Evolutionary conservation across 2,888 invertebrate genomes (phyloP), one percentile per base, ranked within the genome.

Genomic region (Exocentrus adspersus): DNA sequence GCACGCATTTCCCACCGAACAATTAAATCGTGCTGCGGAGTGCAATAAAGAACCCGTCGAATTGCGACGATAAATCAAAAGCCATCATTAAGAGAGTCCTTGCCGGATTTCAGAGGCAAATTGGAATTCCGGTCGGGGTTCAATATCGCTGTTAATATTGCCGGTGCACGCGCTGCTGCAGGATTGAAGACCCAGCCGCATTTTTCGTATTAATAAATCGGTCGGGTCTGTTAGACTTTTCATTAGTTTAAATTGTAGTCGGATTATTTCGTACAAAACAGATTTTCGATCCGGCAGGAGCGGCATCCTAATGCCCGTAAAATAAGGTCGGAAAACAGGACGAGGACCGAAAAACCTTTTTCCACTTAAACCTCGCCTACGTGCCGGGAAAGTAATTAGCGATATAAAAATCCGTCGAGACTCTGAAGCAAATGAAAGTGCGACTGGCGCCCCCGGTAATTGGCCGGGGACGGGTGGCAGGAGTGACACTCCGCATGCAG

Each of bases 381-480:
- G 82, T 82, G 82, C 80, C 77, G 60, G 74, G 80, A 82, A 83
- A 82, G 81, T 82, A 84, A 83, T 83, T 83, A 83, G 81, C 77
- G 79, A 79, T 79, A 82, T 82, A 83, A 83, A 84, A 84, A 83
- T 83, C 82, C 81, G 80, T 76, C 79, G 81, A 80, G 81, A 80
- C 79, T 73, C 72, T 72, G 78, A 79, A 80, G 80, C 81, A 80
- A 81, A 82, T 81, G 81, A 81, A 82, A 81, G 81, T 80, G 78
- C 77, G 72, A 68, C 68, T 60, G 66, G 65, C 72, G 67, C 65
- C 64, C 68, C 70, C 71, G 70, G 71, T 78, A 78, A 78, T 78
- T 78, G 78, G 75, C 70, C 75, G 69, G 78, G 77, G 74, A 71
- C 74, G 67, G 16, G 48, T 7, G 24, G 75, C 77, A 76, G 77